A percentile compares a stretch with the other conserved stretches of the same genome.
These are phyloP conservation scores for Tichodroma muraria DNA, from an alignment of 2,113 vertebrate genomes.

Conservation along the genomic window DNA sequence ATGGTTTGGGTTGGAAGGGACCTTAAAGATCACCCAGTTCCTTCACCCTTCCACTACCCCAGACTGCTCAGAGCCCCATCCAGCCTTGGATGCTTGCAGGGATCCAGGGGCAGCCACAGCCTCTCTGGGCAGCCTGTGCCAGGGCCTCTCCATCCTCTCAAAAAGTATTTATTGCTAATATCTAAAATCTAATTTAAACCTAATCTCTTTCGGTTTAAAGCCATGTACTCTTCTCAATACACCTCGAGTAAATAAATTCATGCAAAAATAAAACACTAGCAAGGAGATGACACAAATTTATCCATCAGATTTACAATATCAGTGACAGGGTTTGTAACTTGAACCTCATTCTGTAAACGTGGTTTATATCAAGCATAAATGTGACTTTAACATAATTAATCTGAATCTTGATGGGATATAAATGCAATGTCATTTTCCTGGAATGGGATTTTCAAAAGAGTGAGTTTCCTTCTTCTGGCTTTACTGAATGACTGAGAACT, in stretches of 20 bases:
- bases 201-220: background rate
- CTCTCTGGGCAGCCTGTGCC: background rate
- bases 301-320: background rate
- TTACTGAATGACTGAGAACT: background rate
- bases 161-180: background rate
- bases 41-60: rapidly evolving
- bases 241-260: background rate
- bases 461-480: background rate
- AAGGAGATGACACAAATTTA: background rate
- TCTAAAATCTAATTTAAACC: background rate
- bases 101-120: background rate
- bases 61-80: background rate
- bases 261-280: background rate
- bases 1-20: background rate
- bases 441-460: background rate
- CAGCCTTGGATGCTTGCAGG: background rate
- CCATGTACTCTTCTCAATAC: background rate
- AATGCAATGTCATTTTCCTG: background rate
- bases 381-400: background rate
- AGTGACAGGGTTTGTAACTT: background rate
- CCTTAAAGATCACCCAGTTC: too few species aligned
- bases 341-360: background rate
- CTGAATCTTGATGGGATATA: background rate
- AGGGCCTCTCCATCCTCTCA: rapidly evolving
- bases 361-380: background rate